Evolutionary conservation across 2,888 invertebrate genomes (phyloP).

Genomic region (Cecidostiba fungosa): DNA sequence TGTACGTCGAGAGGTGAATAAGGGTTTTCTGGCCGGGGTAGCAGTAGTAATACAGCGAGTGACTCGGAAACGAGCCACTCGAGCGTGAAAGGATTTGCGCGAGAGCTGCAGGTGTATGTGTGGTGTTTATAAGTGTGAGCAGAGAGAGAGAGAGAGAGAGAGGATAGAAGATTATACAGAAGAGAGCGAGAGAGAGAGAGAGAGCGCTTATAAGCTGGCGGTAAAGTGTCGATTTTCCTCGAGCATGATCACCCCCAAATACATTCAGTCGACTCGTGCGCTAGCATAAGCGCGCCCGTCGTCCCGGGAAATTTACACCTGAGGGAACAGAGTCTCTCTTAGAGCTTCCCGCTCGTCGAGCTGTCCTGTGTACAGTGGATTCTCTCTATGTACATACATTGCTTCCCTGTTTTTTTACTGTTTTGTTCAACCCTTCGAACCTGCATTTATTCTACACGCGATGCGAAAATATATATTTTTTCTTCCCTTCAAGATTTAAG

Average conservation of each 20-base stretch:
- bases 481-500: not conserved
- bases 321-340: slow-evolving; percentile 41
- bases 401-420: not conserved
- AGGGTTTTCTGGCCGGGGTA: slow-evolving; percentile 55
- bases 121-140: not conserved
- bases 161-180: not conserved
- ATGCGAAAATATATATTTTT: not conserved
- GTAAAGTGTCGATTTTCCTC: slow-evolving; percentile 63
- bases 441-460: not conserved
- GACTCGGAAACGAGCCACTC: slow-evolving; percentile 55
- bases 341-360: not conserved
- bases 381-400: not conserved
- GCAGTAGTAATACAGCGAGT: slow-evolving; percentile 34
- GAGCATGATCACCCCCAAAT: slow-evolving; percentile 56
- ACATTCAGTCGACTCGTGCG: slow-evolving; percentile 54
- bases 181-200: slow-evolving; percentile 11
- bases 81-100: slow-evolving; percentile 59
- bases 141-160: not conserved
- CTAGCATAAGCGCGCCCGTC: not conserved
- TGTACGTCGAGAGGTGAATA: slow-evolving; percentile 49
- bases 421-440: too few species aligned
- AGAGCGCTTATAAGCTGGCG: slow-evolving; percentile 58
- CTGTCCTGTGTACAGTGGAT: not conserved
- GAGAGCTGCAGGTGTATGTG: not conserved
- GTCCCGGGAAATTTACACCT: slow-evolving; percentile 54